Evolutionary conservation across 2,888 invertebrate species (phyloP).

Genomic region (Acanthosepion esculentum): DNA sequence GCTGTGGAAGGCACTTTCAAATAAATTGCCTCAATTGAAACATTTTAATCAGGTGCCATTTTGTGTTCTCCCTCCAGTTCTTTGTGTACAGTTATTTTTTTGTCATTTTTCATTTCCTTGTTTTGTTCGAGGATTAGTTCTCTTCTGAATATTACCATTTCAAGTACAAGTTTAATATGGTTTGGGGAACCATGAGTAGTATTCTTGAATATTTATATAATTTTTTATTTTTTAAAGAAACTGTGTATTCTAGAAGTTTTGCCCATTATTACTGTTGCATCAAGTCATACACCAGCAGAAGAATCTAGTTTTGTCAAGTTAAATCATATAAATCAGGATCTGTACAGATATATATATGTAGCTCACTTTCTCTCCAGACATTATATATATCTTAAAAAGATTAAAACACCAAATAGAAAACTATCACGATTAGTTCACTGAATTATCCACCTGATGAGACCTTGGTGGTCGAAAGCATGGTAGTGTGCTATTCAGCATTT

Average conservation of each 20-base stretch:
- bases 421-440: too few relatives aligned
- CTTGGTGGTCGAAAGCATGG: too few relatives aligned
- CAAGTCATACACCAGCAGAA: background rate
- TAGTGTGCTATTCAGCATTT: too few relatives aligned
- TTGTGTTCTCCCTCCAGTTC: background rate
- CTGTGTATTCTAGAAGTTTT: background rate
- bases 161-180: background rate
- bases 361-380: too few relatives aligned
- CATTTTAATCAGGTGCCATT: conserved; percentile 11
- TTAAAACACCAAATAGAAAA: too few relatives aligned
- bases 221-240: background rate
- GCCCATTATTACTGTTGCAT: background rate
- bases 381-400: too few relatives aligned
- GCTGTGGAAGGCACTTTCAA: background rate
- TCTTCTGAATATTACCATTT: background rate
- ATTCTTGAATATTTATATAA: background rate
- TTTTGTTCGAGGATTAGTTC: background rate
- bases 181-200: background rate
- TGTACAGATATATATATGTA: background rate
- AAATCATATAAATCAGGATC: background rate
- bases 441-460: too few relatives aligned
- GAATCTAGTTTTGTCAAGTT: background rate
- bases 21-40: background rate
- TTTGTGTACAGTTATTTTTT: too few relatives aligned
- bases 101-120: background rate